A percentile compares a stretch with the other conserved stretches of the same genome.
Evolutionary conservation across 2,888 invertebrate genomes (phyloP).

Genomic region (Drosophila mayaguana): DNA sequence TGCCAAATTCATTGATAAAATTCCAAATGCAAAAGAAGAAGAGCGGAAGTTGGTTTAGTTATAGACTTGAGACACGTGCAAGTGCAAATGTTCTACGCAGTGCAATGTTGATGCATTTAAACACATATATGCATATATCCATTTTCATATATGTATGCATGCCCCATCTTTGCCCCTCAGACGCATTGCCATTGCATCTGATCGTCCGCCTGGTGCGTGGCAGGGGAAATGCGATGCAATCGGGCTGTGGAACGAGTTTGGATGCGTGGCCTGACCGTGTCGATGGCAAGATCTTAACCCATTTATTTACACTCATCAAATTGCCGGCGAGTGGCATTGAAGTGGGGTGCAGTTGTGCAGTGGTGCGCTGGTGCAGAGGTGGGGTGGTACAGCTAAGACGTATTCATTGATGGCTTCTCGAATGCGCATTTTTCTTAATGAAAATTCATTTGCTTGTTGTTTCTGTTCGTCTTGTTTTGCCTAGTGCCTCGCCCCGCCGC

Average conservation of each 20-base stretch:
- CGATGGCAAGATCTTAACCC: slow-evolving; percentile 34
- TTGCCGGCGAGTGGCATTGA: slow-evolving; percentile 29
- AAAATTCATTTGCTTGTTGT: slow-evolving; percentile 37
- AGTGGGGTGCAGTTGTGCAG: neutral
- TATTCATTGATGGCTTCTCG: slow-evolving; percentile 51
- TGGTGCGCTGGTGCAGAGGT: neutral
- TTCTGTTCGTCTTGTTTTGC: neutral
- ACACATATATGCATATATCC: too few species aligned
- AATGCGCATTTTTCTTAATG: slow-evolving; percentile 56
- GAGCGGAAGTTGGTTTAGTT: neutral
- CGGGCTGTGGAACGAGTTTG: slow-evolving; percentile 15
- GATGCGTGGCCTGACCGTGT: slow-evolving; percentile 26
- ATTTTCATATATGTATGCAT: neutral
- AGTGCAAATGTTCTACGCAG: neutral
- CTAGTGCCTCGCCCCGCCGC: neutral
- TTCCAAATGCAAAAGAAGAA: neutral
- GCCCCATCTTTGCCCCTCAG: neutral
- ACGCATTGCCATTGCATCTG: neutral
- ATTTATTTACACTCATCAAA: slow-evolving; percentile 44
- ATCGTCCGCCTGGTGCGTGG: slow-evolving; percentile 15
- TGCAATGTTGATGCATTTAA: neutral
- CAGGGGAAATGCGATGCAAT: slow-evolving; percentile 37
- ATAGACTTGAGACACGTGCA: neutral
- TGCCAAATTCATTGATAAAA: neutral
- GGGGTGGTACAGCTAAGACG: neutral